Percentiles rank a stretch among this genome's conserved stretches.
phyloP scores from a whole-genome alignment of 2,113 vertebrate species.

The Centrocercus urophasianus region DNA sequence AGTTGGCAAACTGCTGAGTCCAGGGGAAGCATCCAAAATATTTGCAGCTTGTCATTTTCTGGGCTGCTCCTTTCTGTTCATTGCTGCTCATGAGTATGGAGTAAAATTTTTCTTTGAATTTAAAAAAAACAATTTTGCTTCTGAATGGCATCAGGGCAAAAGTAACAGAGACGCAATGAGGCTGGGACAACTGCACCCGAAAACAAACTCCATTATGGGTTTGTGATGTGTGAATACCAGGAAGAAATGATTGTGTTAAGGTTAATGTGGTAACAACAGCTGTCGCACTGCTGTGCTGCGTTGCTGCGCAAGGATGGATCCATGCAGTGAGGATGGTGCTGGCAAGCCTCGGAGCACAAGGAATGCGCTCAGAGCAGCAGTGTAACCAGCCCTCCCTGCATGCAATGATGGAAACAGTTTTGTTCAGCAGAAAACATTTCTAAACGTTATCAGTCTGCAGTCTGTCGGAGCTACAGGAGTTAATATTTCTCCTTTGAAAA shows the following conservation, averaged over 20 bases:
- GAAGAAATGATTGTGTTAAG: not conserved
- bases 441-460: not conserved
- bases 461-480: not conserved
- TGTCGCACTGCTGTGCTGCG: not conserved
- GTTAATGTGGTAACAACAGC: not conserved
- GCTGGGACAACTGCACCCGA: not conserved
- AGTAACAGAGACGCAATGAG: not conserved
- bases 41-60: not conserved
- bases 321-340: rapidly evolving
- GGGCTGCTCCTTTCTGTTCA: not conserved
- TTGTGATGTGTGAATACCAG: not conserved
- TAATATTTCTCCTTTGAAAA: not conserved
- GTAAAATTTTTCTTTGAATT: not conserved
- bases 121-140: not conserved
- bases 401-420: not conserved
- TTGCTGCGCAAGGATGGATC: not conserved
- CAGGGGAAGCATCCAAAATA: not conserved
- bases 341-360: not conserved
- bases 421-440: not conserved
- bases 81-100: not conserved
- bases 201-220: not conserved
- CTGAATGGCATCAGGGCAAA: not conserved
- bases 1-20: not conserved
- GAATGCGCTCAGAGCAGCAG: not conserved
- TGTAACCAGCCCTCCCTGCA: not conserved